Conservation (phyloP, 2,113 vertebrate genomes). For the Pedionomus torquatus region DNA sequence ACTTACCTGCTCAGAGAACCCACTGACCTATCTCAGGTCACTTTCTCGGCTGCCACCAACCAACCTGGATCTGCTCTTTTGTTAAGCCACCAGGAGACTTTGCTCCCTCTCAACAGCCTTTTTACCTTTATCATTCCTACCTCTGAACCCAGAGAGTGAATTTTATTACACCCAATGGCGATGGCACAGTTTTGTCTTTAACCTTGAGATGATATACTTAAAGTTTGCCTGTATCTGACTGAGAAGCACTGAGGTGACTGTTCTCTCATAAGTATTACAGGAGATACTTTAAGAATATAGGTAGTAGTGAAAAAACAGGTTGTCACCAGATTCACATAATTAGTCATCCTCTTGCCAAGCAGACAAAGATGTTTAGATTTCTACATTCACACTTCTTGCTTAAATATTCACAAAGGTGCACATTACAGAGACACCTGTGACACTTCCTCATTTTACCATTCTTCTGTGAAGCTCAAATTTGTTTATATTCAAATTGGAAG, state of each 20-base stretch:
- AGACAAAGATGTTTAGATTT: background rate
- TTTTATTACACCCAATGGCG: background rate
- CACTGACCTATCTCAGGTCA: background rate
- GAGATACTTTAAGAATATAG: background rate
- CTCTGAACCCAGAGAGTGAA: accelerated
- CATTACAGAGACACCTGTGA: background rate
- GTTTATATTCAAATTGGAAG: background rate
- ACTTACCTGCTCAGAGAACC: background rate
- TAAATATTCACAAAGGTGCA: background rate
- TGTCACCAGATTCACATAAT: background rate
- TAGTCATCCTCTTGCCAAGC: background rate
- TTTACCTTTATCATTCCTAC: background rate
- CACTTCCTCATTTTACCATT: background rate
- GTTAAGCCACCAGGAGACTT: background rate
- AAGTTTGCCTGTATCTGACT: background rate
- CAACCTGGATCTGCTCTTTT: background rate
- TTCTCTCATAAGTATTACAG: background rate
- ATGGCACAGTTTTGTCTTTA: background rate
- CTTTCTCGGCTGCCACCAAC: background rate
- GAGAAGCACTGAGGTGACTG: background rate
- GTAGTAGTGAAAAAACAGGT: background rate
- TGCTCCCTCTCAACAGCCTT: background rate
- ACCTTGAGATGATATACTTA: background rate
- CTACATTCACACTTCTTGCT: background rate
- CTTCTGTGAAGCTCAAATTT: background rate